phyloP scores from a whole-genome alignment of 2,113 vertebrate species.

The Oreochromis tanganicae region DNA sequence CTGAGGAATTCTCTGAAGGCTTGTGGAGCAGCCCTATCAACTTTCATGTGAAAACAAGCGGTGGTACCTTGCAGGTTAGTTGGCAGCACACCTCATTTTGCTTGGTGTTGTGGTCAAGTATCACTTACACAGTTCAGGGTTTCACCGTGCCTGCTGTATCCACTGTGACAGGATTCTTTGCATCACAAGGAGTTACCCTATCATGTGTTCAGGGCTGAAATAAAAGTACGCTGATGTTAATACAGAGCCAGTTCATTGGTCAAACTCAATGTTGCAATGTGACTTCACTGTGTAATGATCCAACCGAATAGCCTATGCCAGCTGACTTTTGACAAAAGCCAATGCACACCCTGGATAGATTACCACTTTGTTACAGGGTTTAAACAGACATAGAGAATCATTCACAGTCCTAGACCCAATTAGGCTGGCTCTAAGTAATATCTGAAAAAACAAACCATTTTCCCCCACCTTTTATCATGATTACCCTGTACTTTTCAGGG shows the following conservation, averaged over 20 bases:
- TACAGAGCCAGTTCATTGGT: neutral
- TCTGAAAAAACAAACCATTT: neutral
- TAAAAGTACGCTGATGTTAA: neutral
- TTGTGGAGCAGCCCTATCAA: neutral
- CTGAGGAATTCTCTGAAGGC: neutral
- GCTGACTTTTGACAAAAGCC: neutral
- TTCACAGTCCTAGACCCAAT: neutral
- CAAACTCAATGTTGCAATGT: neutral
- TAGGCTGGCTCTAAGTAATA: neutral
- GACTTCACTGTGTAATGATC: neutral
- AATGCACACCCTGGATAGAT: neutral
- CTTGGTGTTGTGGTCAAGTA: neutral
- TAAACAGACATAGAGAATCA: neutral
- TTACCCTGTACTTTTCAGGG: neutral
- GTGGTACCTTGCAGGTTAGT: neutral
- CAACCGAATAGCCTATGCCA: neutral
- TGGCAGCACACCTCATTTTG: neutral
- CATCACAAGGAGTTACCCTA: conserved; percentile 4
- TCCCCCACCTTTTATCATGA: neutral
- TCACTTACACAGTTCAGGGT: conserved; percentile 13
- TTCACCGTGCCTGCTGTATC: neutral
- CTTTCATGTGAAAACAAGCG: conserved; percentile 29
- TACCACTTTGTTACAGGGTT: neutral
- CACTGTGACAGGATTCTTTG: neutral
- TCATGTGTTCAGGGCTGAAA: neutral